Conservation (phyloP, 2,797 vertebrate genomes). For the Argya squamiceps region DNA sequence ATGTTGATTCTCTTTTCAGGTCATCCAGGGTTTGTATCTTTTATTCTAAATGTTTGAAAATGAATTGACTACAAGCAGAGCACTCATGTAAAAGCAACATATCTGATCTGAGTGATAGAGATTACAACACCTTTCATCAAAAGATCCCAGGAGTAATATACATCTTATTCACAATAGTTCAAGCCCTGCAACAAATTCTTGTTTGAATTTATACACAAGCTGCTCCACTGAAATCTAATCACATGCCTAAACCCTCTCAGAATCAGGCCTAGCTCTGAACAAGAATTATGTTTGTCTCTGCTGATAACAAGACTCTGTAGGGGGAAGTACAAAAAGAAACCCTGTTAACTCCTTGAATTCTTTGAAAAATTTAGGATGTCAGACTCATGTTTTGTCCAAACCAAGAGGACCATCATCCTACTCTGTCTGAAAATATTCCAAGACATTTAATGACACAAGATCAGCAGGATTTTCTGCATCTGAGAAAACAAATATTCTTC, state of each 20-base stretch:
- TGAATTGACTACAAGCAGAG: conserved; percentile 3
- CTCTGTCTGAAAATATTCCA: background rate
- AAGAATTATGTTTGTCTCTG: background rate
- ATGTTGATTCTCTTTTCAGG: background rate
- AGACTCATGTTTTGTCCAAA: background rate
- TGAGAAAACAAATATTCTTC: background rate
- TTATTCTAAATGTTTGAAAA: conserved; percentile 5
- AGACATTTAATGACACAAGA: background rate
- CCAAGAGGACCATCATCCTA: background rate
- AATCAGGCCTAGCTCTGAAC: background rate
- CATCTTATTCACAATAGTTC: conserved; percentile 2
- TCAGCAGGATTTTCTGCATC: background rate
- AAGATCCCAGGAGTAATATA: background rate
- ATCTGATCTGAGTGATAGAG: conserved; percentile 3
- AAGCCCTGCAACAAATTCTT: background rate
- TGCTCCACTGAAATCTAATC: conserved; percentile 18
- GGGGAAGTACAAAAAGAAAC: background rate
- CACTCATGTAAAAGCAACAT: background rate
- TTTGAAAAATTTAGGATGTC: background rate
- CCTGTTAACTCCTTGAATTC: background rate
- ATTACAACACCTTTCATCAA: conserved; percentile 19
- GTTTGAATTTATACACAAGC: conserved; percentile 5
- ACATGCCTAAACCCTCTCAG: background rate
- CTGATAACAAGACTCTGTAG: background rate
- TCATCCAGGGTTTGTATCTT: background rate